Evolutionary conservation across 1,140 invertebrate genomes (phyloP).

Genomic region (Frieseomelitta varia): DNA sequence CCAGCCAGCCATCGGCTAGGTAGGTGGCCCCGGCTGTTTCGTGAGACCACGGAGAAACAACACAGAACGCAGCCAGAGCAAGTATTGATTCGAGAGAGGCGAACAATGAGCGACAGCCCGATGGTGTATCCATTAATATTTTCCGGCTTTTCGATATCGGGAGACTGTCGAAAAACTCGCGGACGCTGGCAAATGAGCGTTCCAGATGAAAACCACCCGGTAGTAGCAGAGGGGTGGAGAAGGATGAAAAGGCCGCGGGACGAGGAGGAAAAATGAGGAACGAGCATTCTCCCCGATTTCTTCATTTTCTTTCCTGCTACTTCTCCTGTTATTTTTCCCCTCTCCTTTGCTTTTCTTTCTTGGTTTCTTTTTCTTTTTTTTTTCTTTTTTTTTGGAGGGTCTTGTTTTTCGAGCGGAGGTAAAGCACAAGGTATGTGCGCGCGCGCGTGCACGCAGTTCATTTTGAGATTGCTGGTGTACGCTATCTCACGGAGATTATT

Average conservation of each 20-base stretch:
- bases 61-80: constrained; percentile 64
- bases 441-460: background rate
- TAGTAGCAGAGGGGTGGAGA: background rate
- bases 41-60: constrained; percentile 51
- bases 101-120: constrained; percentile 69
- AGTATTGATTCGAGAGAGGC: constrained; percentile 64
- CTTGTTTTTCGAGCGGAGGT: background rate
- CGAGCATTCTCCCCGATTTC: background rate
- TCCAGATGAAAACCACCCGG: constrained; percentile 8
- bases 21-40: constrained; percentile 2
- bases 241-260: constrained; percentile 2
- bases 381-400: too few relatives aligned
- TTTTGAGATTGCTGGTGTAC: background rate
- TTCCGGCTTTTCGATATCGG: constrained; percentile 47
- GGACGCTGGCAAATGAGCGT: constrained; percentile 18
- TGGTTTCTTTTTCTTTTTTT: background rate
- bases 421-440: too few relatives aligned
- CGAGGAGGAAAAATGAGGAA: background rate
- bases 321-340: background rate
- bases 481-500: constrained; percentile 30
- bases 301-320: background rate
- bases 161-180: constrained; percentile 36
- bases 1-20: background rate
- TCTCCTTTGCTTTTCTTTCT: background rate
- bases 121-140: constrained; percentile 71